Conservation (phyloP, 2,797 vertebrate species). For the Aulostomus chinensis region DNA sequence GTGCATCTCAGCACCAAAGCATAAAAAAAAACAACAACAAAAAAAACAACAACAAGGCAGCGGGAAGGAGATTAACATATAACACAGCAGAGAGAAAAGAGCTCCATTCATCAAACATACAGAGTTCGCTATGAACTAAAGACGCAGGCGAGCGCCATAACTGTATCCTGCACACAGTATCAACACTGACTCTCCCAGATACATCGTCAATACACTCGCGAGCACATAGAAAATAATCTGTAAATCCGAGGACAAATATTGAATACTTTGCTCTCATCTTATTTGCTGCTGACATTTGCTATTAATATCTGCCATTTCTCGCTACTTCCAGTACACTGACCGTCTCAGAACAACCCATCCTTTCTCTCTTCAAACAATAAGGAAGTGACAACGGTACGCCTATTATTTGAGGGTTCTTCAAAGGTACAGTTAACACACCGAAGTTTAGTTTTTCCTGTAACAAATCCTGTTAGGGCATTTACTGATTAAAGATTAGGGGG, state of each 20-base stretch:
- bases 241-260: too few species aligned
- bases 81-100: conserved; percentile 50
- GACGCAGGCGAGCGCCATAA: conserved; percentile 21
- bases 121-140: conserved; percentile 24
- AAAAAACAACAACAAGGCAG: conserved; percentile 34
- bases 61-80: conserved; percentile 62
- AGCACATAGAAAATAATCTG: too few species aligned
- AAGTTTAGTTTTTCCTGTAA: too few species aligned
- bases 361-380: too few species aligned
- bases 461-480: too few species aligned
- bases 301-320: too few species aligned
- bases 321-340: background rate
- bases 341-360: too few species aligned
- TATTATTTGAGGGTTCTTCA: too few species aligned
- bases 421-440: too few species aligned
- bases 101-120: conserved; percentile 48
- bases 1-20: conserved; percentile 48
- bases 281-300: background rate
- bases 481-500: too few species aligned
- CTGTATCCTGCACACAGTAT: conserved; percentile 1
- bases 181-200: background rate
- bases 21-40: conserved; percentile 8
- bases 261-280: too few species aligned
- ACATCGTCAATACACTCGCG: background rate
- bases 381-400: too few species aligned